Conservation (phyloP, 2,888 invertebrate genomes). For the Oasisia sp. region DNA sequence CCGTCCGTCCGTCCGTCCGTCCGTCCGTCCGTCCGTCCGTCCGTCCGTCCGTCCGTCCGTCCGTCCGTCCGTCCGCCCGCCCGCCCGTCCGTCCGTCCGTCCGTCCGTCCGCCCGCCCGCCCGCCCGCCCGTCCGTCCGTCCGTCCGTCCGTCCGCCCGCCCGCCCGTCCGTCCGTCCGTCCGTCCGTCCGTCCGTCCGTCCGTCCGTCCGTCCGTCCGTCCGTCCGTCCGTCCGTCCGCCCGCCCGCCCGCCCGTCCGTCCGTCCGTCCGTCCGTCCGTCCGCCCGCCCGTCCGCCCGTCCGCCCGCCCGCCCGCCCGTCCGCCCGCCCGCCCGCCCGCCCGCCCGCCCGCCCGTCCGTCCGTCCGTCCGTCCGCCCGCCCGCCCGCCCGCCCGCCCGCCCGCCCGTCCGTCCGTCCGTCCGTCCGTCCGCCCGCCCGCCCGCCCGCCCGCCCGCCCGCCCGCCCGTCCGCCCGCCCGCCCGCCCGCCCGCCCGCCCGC, state of each 20-base stretch:
- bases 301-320: too few species aligned
- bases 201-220: not conserved
- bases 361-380: not conserved
- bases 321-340: too few species aligned
- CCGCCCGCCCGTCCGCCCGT: too few species aligned
- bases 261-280: not conserved
- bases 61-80: not conserved
- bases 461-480: too few species aligned
- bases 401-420: not conserved
- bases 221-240: not conserved
- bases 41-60: not conserved
- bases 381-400: not conserved
- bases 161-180: too few species aligned
- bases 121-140: too few species aligned
- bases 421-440: not conserved
- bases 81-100: not conserved
- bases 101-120: not conserved
- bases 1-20: too few species aligned
- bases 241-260: not conserved
- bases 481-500: too few species aligned
- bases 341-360: not conserved
- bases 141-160: too few species aligned
- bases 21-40: not conserved
- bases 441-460: too few species aligned
- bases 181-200: not conserved